Base-by-base conservation (phyloP, 2,888 invertebrate species). In the Agriopis leucophaearia region DNA sequence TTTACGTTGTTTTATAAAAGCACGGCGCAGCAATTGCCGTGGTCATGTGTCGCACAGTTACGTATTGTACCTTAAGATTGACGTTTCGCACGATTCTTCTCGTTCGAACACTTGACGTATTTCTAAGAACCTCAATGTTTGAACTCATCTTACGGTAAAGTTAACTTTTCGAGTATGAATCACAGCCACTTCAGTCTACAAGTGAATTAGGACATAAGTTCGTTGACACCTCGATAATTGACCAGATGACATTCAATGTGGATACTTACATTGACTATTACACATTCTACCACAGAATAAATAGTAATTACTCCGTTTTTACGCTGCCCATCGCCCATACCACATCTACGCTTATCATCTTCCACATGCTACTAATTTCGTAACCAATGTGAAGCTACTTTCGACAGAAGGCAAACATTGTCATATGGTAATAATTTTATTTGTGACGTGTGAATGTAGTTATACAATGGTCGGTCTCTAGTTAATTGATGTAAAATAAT, bases 221-320 rank as follows among this genome's bases (percentile, higher is more conserved):
- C 91, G 86, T 84, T 89, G 90, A 88, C 89, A 84, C 82, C 74
- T 86, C 82, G 81, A 87, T 86, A 72, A 79, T 79, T 75, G 80
- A 81, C 84, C 85, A 85, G 78, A 87, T 85, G 88, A 72, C 73
- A 72, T 71, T 85, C 86, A 85, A 82, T 85, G 85, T 84, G 84
- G 84, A 80, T 81, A 85, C 59, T 66, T 54, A 59, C 59, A 60
- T 27, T n/a, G n/a, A 64, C 68, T 68, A 48, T 64, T 59, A 59
- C 54, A 54, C 47, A 55, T 52, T 67, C 63, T 58, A 55, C 42
- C 44, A 57, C 45, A 57, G 52, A 35, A 51, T 51, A 54, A 15
- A 40, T 54, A 16, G 15, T 54, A 54, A 1, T 40, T 42, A 40
- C 44, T 18, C 18, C 0, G 13, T 8, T 42, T 55, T 3, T 42